These are phyloP conservation scores for Lasioglossum calceatum DNA, from an alignment of 2,888 invertebrate genomes.

Conservation along the genomic window DNA sequence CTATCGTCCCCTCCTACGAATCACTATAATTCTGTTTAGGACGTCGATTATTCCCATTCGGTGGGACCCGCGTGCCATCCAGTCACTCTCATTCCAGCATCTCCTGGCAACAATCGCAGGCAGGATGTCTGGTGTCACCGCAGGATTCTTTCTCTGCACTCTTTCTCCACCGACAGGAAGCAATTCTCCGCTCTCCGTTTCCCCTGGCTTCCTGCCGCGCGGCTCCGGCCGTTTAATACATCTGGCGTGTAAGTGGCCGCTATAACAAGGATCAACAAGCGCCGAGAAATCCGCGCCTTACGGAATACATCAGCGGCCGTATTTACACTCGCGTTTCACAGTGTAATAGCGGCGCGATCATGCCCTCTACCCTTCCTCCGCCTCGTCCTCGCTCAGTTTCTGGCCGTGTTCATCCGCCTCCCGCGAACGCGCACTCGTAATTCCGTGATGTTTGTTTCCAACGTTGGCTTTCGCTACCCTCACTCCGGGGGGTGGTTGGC, in stretches of 20 bases:
- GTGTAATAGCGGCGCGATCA: conserved; percentile 68
- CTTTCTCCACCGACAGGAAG: conserved; percentile 1
- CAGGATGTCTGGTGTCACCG: conserved; percentile 1
- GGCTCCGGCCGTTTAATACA: conserved; percentile 61
- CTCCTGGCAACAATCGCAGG: background rate
- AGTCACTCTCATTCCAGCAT: background rate
- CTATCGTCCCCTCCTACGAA: conserved; percentile 62
- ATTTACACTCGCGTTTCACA: conserved; percentile 70
- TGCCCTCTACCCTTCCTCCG: conserved; percentile 47
- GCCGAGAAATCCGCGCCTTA: conserved; percentile 71
- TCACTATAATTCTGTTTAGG: conserved; percentile 68
- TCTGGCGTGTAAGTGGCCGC: conserved; percentile 62
- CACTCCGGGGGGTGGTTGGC: conserved; percentile 44
- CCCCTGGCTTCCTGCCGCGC: conserved; percentile 33
- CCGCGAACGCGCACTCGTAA: conserved; percentile 71
- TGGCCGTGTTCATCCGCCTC: conserved; percentile 54
- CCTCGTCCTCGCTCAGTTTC: conserved; percentile 8
- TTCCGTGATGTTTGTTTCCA: conserved; percentile 80
- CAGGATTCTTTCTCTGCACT: conserved; percentile 10
- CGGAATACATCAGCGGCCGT: conserved; percentile 69
- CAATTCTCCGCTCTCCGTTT: conserved; percentile 12
- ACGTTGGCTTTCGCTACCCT: conserved; percentile 74
- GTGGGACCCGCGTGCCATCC: background rate
- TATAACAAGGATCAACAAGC: conserved; percentile 71
- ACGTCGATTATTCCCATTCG: conserved; percentile 53